Conservation (phyloP, 2,888 invertebrate genomes). For the Eulithis testata region DNA sequence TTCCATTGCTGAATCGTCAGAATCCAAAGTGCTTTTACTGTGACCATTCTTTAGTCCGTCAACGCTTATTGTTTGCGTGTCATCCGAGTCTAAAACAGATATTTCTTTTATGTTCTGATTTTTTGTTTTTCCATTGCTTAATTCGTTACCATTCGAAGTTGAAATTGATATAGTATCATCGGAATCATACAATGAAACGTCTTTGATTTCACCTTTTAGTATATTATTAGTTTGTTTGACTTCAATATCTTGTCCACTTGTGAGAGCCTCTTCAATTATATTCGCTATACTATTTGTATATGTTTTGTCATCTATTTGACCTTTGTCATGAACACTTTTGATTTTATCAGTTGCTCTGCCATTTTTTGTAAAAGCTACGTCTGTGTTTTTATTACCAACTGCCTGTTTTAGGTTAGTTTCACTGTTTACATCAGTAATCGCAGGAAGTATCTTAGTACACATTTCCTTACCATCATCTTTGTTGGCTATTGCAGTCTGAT, state of each 20-base stretch:
- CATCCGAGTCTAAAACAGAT: constrained; percentile 26
- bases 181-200: constrained; percentile 16
- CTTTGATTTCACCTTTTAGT: constrained; percentile 17
- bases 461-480: not conserved
- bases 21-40: constrained; percentile 10
- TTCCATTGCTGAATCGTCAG: constrained; percentile 11
- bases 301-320: not conserved
- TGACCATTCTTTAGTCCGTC: not conserved
- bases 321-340: not conserved
- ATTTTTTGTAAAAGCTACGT: not conserved
- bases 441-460: not conserved
- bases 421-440: not conserved
- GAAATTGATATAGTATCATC: constrained; percentile 22
- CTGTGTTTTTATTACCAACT: not conserved
- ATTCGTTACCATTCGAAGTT: constrained; percentile 10
- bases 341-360: not conserved
- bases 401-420: not conserved
- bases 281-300: not conserved
- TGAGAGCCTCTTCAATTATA: not conserved
- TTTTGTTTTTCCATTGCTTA: not conserved
- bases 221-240: not conserved
- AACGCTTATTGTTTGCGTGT: constrained; percentile 17
- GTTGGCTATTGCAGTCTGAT: not conserved
- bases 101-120: not conserved
- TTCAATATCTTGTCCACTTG: not conserved